Evolutionary conservation across 2,888 invertebrate species (phyloP).

Genomic region (Auanema freiburgensis): DNA sequence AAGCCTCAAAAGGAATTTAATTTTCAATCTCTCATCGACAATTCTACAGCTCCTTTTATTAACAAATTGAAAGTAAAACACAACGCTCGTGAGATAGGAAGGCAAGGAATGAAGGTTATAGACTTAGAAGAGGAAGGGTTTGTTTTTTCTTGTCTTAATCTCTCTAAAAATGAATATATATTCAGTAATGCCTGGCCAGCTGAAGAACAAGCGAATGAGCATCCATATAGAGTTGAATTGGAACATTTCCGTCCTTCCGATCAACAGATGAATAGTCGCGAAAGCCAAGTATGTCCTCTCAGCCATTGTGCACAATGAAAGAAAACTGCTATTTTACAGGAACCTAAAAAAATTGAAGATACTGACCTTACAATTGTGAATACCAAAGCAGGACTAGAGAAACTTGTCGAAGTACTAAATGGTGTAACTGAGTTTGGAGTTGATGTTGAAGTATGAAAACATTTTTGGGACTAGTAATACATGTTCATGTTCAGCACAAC

Average conservation of each 20-base stretch:
- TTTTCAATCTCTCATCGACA: constrained; percentile 28
- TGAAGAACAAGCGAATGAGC: constrained; percentile 32
- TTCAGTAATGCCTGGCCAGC: neutral
- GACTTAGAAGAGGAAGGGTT: constrained; percentile 13
- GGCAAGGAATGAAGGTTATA: constrained; percentile 11
- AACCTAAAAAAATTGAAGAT: constrained; percentile 70
- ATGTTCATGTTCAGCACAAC: constrained; percentile 78
- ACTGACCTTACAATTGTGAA: constrained; percentile 76
- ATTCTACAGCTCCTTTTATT: constrained; percentile 39
- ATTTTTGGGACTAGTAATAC: neutral
- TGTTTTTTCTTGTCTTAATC: neutral
- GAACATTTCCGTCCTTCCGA: constrained; percentile 40
- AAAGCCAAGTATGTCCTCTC: constrained; percentile 15
- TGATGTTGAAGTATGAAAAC: constrained; percentile 73
- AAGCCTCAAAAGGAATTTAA: constrained; percentile 21
- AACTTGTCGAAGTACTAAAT: constrained; percentile 74
- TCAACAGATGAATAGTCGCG: constrained; percentile 30
- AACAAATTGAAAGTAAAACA: constrained; percentile 37
- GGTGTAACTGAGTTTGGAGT: constrained; percentile 79
- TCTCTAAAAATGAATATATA: constrained; percentile 1
- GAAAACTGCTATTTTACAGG: constrained; percentile 42
- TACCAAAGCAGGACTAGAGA: constrained; percentile 72
- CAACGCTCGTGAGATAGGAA: constrained; percentile 12
- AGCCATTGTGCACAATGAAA: neutral
- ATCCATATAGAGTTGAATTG: constrained; percentile 56